Percentiles rank a stretch among this genome's conserved stretches.
These are phyloP conservation scores for Pteronotus mesoamericanus DNA, from an alignment of 2,797 vertebrate genomes.

Conservation along the genomic window DNA sequence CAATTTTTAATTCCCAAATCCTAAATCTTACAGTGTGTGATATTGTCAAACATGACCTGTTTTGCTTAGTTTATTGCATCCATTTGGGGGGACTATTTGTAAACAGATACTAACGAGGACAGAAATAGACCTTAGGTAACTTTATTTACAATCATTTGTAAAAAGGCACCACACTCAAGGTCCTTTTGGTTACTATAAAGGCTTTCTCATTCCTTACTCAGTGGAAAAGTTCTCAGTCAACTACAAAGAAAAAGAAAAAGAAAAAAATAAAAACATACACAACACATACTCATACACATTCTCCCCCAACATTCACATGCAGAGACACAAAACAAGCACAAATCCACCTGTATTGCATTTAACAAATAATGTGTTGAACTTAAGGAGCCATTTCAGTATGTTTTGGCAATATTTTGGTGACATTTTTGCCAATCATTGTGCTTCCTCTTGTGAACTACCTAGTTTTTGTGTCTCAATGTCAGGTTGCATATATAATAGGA, in stretches of 20 bases:
- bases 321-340: neutral
- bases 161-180: neutral
- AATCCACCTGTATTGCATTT: constrained; percentile 9
- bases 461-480: constrained; percentile 13
- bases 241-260: constrained; percentile 1
- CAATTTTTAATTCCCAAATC: neutral
- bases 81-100: neutral
- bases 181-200: neutral
- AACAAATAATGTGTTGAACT: neutral
- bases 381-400: neutral
- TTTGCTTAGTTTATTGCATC: neutral
- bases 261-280: neutral
- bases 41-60: neutral
- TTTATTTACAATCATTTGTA: constrained; percentile 19
- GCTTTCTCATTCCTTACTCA: neutral
- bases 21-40: neutral
- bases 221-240: neutral
- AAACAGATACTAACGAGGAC: neutral
- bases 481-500: neutral
- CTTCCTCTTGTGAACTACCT: constrained; percentile 27
- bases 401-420: constrained; percentile 26
- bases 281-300: neutral
- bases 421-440: neutral
- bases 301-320: no score
- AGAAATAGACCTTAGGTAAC: constrained; percentile 16